These are phyloP conservation scores for Acanthosoma haemorrhoidale DNA, from an alignment of 2,888 invertebrate species.

Conservation along the genomic window DNA sequence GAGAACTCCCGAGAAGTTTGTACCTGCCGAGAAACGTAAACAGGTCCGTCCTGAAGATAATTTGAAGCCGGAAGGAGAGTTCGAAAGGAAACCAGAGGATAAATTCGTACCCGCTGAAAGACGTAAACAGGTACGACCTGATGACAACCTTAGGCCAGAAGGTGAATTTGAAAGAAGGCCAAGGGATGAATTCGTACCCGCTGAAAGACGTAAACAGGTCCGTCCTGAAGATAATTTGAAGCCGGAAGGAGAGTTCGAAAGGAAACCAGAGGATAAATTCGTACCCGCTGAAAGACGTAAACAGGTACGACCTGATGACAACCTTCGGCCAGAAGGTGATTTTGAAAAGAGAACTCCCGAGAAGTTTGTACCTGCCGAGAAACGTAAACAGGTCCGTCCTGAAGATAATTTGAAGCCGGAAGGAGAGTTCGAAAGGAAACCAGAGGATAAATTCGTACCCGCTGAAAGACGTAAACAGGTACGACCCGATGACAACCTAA, in stretches of 20 bases:
- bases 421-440: conserved; percentile 47
- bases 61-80: conserved; percentile 51
- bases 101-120: conserved; percentile 43
- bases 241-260: conserved; percentile 57
- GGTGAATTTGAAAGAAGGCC: conserved; percentile 52
- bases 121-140: conserved; percentile 50
- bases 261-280: conserved; percentile 55
- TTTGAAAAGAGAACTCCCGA: conserved; percentile 47
- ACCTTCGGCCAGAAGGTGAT: conserved; percentile 48
- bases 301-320: conserved; percentile 50
- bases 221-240: conserved; percentile 43
- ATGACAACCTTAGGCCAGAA: conserved; percentile 57
- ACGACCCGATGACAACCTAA: conserved; percentile 53
- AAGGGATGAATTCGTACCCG: conserved; percentile 26
- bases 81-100: conserved; percentile 51
- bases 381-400: conserved; percentile 46
- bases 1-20: conserved; percentile 44
- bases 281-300: conserved; percentile 46
- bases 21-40: conserved; percentile 55
- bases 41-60: conserved; percentile 47
- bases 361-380: conserved; percentile 47
- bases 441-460: conserved; percentile 43
- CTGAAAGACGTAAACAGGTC: conserved; percentile 46
- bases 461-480: conserved; percentile 46
- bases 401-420: conserved; percentile 49